Percentiles rank a stretch among this genome's conserved stretches.
phyloP scores from a whole-genome alignment of 2,888 invertebrate genomes.

The Xestia xanthographa region DNA sequence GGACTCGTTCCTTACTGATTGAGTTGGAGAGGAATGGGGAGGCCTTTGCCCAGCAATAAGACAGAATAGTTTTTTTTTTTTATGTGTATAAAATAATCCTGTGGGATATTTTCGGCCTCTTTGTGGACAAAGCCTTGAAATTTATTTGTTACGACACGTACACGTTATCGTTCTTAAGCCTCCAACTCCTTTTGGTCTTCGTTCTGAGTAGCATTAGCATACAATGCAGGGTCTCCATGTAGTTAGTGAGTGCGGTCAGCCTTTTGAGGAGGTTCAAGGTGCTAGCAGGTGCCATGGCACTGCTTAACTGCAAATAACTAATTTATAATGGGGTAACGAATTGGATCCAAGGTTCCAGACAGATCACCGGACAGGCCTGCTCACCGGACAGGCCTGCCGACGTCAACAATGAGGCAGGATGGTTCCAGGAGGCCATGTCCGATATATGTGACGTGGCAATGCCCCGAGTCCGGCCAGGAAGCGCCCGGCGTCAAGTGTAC shows the following conservation, averaged over 20 bases:
- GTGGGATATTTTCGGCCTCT: background rate
- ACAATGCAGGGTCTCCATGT: constrained; percentile 46
- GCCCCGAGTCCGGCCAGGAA: too few species aligned
- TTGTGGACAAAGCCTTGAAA: background rate
- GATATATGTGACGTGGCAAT: too few species aligned
- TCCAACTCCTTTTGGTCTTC: constrained; percentile 20
- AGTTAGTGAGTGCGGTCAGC: constrained; percentile 33
- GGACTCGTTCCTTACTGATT: background rate
- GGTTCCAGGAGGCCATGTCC: too few species aligned
- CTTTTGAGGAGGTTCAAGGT: constrained; percentile 58
- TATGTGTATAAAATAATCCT: background rate
- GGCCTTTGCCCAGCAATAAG: background rate
- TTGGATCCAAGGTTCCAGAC: constrained; percentile 29
- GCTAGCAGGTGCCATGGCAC: constrained; percentile 18
- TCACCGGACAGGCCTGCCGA: too few species aligned
- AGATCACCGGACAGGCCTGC: too few species aligned
- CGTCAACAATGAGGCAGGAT: too few species aligned
- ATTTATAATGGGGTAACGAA: constrained; percentile 42
- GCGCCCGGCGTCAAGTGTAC: too few species aligned
- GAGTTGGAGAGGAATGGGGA: background rate
- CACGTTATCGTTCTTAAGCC: constrained; percentile 28
- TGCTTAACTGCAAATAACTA: constrained; percentile 36
- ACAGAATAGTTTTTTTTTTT: background rate
- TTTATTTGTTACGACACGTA: constrained; percentile 42
- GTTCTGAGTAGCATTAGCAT: constrained; percentile 54